phyloP scores from a whole-genome alignment of 2,113 vertebrate genomes.

The Ciconia maguari region DNA sequence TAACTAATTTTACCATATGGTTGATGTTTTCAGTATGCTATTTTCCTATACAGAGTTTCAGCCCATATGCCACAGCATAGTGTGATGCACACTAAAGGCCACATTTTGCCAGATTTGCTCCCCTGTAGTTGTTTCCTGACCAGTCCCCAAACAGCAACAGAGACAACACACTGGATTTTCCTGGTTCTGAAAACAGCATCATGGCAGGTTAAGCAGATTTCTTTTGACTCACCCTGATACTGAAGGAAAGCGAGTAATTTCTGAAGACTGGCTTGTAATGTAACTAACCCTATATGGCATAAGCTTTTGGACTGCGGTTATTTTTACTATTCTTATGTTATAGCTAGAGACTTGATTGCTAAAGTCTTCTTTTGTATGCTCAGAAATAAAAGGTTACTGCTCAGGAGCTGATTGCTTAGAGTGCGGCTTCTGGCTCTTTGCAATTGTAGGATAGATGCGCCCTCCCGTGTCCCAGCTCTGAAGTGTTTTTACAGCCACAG shows the following conservation, averaged over 20 bases:
- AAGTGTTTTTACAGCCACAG: background rate
- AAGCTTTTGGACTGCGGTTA: background rate
- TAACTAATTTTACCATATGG: background rate
- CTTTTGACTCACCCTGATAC: background rate
- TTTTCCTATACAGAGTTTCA: background rate
- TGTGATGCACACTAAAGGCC: background rate
- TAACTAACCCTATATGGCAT: background rate
- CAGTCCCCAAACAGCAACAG: background rate
- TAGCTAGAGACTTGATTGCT: background rate
- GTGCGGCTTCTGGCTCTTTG: fast-evolving
- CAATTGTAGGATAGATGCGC: constrained; percentile 15
- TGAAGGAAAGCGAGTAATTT: background rate
- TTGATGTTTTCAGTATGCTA: background rate
- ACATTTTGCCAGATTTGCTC: background rate
- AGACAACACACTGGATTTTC: background rate
- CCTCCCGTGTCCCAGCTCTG: constrained; percentile 23
- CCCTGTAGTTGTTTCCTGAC: background rate
- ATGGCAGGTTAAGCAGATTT: background rate
- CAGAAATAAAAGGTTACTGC: background rate
- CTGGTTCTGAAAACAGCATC: background rate
- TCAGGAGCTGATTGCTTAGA: background rate
- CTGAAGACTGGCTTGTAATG: background rate
- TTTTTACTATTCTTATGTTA: background rate
- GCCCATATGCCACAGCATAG: background rate
- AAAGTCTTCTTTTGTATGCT: background rate